Conservation (phyloP, 1,140 invertebrate species). For the Dryas iulia region DNA sequence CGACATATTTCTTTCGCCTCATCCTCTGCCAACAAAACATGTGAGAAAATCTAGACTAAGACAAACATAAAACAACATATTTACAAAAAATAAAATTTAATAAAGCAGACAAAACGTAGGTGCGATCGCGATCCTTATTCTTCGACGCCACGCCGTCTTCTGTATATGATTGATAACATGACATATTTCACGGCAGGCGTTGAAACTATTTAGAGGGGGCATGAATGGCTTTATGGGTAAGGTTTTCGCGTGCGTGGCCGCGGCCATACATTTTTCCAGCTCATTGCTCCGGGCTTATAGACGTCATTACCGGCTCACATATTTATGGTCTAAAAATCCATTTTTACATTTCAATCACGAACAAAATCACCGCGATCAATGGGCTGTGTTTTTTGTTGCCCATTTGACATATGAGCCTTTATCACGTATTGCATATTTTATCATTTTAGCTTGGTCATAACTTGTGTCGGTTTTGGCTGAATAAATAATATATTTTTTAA, state of each 20-base stretch:
- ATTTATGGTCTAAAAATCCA: slow-evolving; percentile 60
- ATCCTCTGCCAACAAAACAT: too few species aligned
- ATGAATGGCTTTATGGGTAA: slow-evolving; percentile 38
- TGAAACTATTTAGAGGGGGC: slow-evolving; percentile 53
- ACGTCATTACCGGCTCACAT: slow-evolving; percentile 66
- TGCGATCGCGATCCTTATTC: slow-evolving; percentile 52
- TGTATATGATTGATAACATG: slow-evolving; percentile 56
- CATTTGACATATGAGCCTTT: slow-evolving; percentile 17
- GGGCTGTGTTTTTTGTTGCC: slow-evolving; percentile 35
- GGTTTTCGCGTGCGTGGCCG: slow-evolving; percentile 48
- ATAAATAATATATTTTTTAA: neutral
- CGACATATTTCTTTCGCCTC: too few species aligned
- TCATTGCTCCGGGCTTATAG: slow-evolving; percentile 69
- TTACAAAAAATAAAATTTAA: slow-evolving; percentile 52
- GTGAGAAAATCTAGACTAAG: too few species aligned
- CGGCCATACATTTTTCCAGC: slow-evolving; percentile 63
- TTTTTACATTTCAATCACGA: slow-evolving; percentile 65
- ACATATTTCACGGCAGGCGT: slow-evolving; percentile 63
- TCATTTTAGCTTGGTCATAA: neutral
- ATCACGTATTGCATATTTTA: neutral
- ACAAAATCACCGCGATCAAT: slow-evolving; percentile 51
- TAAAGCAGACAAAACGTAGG: slow-evolving; percentile 56
- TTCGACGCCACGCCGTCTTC: slow-evolving; percentile 39
- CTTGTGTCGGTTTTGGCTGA: neutral
- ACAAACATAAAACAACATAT: too few species aligned